Conservation (phyloP, 2,797 vertebrate species). For the Pagetopsis macropterus region DNA sequence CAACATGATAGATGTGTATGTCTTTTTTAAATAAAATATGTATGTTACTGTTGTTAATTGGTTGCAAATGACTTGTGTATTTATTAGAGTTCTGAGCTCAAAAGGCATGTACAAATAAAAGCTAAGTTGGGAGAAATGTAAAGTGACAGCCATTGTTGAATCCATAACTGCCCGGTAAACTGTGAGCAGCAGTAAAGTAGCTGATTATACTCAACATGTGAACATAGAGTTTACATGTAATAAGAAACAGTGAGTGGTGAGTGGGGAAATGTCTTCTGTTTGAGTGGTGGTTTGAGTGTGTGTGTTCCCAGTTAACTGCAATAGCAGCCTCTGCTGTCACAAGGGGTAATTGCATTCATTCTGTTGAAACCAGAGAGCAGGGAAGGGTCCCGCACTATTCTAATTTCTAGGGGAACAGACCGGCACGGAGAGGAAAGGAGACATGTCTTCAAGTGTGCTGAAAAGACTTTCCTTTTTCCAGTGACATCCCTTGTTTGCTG, state of each 20-base stretch:
- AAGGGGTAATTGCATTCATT: neutral
- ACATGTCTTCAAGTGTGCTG: conserved; percentile 21
- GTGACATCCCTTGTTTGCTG: conserved; percentile 11
- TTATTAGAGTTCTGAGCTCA: neutral
- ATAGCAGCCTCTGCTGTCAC: conserved; percentile 23
- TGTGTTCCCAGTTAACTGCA: conserved; percentile 1
- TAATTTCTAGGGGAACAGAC: conserved; percentile 3
- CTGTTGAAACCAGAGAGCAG: neutral
- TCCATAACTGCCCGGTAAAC: neutral
- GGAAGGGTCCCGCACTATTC: neutral
- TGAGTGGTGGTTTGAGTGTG: neutral
- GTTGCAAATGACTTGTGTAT: neutral
- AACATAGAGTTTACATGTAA: neutral
- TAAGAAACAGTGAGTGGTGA: neutral
- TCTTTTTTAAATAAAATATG: neutral
- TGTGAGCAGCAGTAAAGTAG: neutral
- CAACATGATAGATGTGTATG: neutral
- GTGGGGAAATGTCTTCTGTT: neutral
- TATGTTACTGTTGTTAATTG: neutral
- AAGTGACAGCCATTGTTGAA: neutral
- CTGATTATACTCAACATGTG: neutral
- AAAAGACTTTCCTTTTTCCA: conserved; percentile 9
- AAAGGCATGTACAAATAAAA: neutral
- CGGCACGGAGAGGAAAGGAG: conserved; percentile 17
- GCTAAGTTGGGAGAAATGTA: neutral